Evolutionary conservation across 2,797 vertebrate species (phyloP), one percentile per base, ranked within the genome.

Genomic region (Characodon lateralis): DNA sequence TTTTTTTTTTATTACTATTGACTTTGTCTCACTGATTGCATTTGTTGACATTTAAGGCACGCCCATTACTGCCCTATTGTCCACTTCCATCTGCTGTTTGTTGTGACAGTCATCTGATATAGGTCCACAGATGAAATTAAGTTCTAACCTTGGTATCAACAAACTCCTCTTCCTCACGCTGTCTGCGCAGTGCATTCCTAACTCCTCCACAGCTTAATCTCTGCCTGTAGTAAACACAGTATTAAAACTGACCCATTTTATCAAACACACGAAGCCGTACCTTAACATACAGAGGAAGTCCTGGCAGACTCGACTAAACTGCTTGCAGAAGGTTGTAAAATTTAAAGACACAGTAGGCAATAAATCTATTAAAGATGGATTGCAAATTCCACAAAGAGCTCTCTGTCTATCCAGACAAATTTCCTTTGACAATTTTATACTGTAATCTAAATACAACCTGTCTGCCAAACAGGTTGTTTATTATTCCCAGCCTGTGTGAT

Each of bases 181-280:
- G 56, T 78, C 73, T 35, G 72, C 76, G 83, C 83, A 84, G 79
- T 84, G 83, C 85, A 85, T 87, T 85, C 72, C 85, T 75, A 82
- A 78, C 80, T 85, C 72, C 84, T 76, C 84, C 77, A 31, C 75
- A 3, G n/a, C 85, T 87, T 89, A 94, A 93, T 90, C 91, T 73
- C 77, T 74, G 76, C 79, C 81, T 83, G 78, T 78, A 83, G 87
- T 88, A 79, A 87, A 88, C 80, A 75, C 78, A 43, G 87, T 76
- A 91, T 93, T 93, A 93, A 88, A 92, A 85, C 80, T 92, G 92
- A 91, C 93, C 92, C 88, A 92, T 93, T 94, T 93, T 83, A 82
- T 81, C 88, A 77, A 53, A 66, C 85, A 51, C 65, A 43, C 35
- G 77, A 59, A 31, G 69, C 78, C 53, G 56, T 43, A 78, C 88